A percentile compares a stretch with the other conserved stretches of the same genome.
Evolutionary conservation across 1,140 invertebrate species (phyloP).

Genomic region (Piezodorus guildinii): DNA sequence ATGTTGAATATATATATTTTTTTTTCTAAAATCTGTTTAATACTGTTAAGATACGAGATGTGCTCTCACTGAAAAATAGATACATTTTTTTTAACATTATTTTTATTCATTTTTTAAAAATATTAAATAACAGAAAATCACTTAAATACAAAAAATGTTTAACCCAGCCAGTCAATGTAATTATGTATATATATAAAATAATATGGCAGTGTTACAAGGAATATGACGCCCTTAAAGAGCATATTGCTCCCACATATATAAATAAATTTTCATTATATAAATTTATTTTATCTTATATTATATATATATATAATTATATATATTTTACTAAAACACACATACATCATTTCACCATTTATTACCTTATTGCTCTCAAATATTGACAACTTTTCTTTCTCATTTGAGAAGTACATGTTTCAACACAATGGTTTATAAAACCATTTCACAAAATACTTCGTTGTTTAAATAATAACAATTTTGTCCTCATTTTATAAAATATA

Average conservation of each 20-base stretch:
- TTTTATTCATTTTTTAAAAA: slow-evolving; percentile 9
- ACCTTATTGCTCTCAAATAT: slow-evolving; percentile 15
- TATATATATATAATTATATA: slow-evolving; percentile 6
- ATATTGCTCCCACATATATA: slow-evolving; percentile 14
- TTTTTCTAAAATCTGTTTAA: background rate
- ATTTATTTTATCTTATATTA: slow-evolving; percentile 3
- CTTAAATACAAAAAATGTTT: slow-evolving; percentile 7
- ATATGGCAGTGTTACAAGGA: slow-evolving; percentile 15
- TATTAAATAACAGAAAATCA: slow-evolving; percentile 4
- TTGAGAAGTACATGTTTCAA: slow-evolving; percentile 10
- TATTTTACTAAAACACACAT: slow-evolving; percentile 6
- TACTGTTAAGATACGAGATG: slow-evolving; percentile 12
- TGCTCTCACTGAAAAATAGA: slow-evolving; percentile 8
- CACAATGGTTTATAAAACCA: background rate
- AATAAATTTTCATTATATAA: slow-evolving; percentile 16
- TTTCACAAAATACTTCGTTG: slow-evolving; percentile 7
- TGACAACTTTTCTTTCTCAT: slow-evolving; percentile 11
- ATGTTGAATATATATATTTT: background rate
- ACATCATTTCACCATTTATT: slow-evolving; percentile 8
- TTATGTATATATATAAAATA: slow-evolving; percentile 13
- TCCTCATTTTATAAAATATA: background rate
- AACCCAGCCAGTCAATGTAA: slow-evolving; percentile 1
- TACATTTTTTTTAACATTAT: background rate
- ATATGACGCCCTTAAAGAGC: slow-evolving; percentile 10
- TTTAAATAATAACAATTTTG: slow-evolving; percentile 10